A percentile compares a stretch with the other conserved stretches of the same genome.
phyloP scores from a whole-genome alignment of 2,888 invertebrate genomes.

The Ochropacha duplaris region DNA sequence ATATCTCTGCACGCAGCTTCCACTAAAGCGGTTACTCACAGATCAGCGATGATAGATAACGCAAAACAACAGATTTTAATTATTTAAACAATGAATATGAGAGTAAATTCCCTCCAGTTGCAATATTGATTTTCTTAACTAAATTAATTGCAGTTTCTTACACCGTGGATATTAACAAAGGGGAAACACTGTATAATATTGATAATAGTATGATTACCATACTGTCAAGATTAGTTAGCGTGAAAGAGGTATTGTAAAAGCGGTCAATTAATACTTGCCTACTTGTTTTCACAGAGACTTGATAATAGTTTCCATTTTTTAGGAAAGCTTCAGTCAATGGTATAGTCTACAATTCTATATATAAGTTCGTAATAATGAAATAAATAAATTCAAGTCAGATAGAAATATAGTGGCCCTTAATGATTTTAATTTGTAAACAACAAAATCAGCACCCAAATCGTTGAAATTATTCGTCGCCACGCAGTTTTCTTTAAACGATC shows the following conservation, averaged over 20 bases:
- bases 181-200: neutral
- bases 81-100: conserved; percentile 43
- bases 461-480: neutral
- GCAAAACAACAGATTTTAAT: conserved; percentile 34
- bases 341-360: neutral
- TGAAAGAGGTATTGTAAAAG: neutral
- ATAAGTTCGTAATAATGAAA: too few species aligned
- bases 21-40: conserved; percentile 21
- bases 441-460: too few species aligned
- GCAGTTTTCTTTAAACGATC: conserved; percentile 3
- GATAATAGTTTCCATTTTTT: neutral
- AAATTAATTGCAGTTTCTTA: conserved; percentile 13
- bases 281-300: neutral
- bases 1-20: neutral
- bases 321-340: neutral
- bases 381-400: too few species aligned
- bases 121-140: conserved; percentile 26
- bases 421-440: neutral
- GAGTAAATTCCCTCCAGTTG: conserved; percentile 38
- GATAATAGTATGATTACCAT: neutral
- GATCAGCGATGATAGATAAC: conserved; percentile 28
- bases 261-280: neutral
- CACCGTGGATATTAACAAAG: conserved; percentile 2
- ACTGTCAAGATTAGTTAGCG: neutral
- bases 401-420: too few species aligned